These are phyloP conservation scores for Clavelina lepadiformis DNA, from an alignment of 23 tunicate genomes.

Conservation along the genomic window DNA sequence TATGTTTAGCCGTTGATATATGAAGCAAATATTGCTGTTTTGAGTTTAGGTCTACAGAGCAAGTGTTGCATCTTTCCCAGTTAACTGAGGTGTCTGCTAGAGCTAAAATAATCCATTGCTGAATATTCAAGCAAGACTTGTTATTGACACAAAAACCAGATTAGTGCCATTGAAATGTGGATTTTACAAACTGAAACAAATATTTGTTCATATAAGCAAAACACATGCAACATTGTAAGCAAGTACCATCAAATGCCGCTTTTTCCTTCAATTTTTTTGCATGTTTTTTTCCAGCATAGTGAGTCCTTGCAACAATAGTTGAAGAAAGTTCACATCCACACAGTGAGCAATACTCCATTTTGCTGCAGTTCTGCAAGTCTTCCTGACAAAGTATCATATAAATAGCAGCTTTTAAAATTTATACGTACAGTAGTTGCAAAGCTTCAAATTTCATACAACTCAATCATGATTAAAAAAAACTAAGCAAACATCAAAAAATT, in stretches of 20 bases:
- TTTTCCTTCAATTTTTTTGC: constrained; percentile 69
- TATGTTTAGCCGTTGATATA: constrained; percentile 29
- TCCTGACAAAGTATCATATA: constrained; percentile 13
- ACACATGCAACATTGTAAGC: background rate
- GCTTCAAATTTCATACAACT: no score
- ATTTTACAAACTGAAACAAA: no score
- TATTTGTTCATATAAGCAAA: no score
- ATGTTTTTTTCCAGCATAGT: constrained; percentile 76
- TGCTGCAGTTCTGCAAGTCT: constrained; percentile 13
- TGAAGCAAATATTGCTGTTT: constrained; percentile 27
- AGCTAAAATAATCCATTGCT: background rate
- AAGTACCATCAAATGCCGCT: constrained; percentile 13
- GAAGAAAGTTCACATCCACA: constrained; percentile 43
- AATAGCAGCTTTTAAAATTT: no score
- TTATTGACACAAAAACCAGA: no score
- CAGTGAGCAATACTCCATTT: constrained; percentile 43
- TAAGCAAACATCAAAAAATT: no score
- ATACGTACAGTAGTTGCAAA: no score
- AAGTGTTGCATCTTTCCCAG: constrained; percentile 20
- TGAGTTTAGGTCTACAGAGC: constrained; percentile 14
- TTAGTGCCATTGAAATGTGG: no score
- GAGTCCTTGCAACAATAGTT: constrained; percentile 48
- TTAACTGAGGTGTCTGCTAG: constrained; percentile 14
- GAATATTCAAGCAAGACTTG: no score
- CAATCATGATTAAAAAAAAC: no score